Evolutionary conservation across 1,140 invertebrate species (phyloP).

Genomic region (Drosophila rufa): DNA sequence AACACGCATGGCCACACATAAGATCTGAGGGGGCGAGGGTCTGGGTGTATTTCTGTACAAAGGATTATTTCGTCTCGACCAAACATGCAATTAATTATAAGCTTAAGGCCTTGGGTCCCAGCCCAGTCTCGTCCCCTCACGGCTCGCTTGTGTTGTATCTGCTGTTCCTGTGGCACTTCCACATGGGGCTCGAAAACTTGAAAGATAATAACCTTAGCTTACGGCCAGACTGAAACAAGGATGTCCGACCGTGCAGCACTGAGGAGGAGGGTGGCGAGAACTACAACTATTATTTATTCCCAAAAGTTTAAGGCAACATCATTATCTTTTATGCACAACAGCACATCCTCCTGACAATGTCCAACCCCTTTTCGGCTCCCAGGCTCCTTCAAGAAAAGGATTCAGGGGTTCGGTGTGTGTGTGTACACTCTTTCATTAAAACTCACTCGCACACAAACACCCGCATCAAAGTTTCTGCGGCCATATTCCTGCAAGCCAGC

Average conservation of each 20-base stretch:
- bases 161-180: constrained; percentile 62
- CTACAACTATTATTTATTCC: constrained; percentile 84
- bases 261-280: constrained; percentile 17
- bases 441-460: constrained; percentile 50
- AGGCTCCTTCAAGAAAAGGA: constrained; percentile 67
- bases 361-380: constrained; percentile 22
- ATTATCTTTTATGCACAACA: constrained; percentile 82
- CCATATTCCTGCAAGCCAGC: constrained; percentile 63
- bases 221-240: constrained; percentile 58
- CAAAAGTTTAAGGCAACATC: constrained; percentile 84
- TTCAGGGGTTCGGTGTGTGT: constrained; percentile 12
- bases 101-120: constrained; percentile 84
- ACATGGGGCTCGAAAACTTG: constrained; percentile 78
- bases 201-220: constrained; percentile 84
- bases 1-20: constrained; percentile 59
- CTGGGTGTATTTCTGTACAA: constrained; percentile 76
- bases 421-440: constrained; percentile 58
- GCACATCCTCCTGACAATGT: constrained; percentile 35
- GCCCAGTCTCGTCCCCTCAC: constrained; percentile 69
- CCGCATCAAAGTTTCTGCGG: constrained; percentile 73
- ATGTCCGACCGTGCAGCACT: constrained; percentile 13
- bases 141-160: constrained; percentile 62
- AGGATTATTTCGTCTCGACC: constrained; percentile 85
- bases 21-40: constrained; percentile 33
- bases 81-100: constrained; percentile 85